Conservation (phyloP, 1,140 invertebrate genomes). For the Scaptomyza hsui region DNA sequence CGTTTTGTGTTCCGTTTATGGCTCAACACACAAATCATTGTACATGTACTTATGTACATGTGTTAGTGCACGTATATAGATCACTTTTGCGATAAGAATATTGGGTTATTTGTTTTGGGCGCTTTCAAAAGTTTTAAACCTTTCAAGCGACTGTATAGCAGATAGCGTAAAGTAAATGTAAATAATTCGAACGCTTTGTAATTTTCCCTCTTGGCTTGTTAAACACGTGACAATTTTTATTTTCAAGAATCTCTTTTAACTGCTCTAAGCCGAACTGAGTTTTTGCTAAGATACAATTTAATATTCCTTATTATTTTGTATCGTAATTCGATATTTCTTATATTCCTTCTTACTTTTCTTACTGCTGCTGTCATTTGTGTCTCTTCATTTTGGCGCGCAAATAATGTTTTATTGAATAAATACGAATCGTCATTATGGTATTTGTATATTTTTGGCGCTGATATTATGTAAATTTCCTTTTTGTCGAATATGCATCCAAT, state of each 20-base stretch:
- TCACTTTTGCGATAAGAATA: slow-evolving; percentile 17
- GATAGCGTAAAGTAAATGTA: no score
- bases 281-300: background rate
- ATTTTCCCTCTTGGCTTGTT: no score
- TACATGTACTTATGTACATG: slow-evolving; percentile 9
- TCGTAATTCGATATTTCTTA: background rate
- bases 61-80: background rate
- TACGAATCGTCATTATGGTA: slow-evolving; percentile 14
- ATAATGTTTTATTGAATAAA: slow-evolving; percentile 15
- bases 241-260: no score
- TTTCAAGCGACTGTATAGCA: background rate
- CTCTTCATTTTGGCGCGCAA: slow-evolving; percentile 56
- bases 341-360: slow-evolving; percentile 2
- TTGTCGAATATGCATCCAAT: slow-evolving; percentile 9
- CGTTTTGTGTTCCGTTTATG: slow-evolving; percentile 67
- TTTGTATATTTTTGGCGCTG: slow-evolving; percentile 57
- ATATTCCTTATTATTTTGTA: background rate
- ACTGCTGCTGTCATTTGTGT: background rate
- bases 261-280: no score
- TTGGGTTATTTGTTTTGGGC: background rate
- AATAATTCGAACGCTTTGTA: no score
- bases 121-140: background rate
- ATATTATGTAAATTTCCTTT: slow-evolving; percentile 61
- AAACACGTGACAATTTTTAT: no score
- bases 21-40: slow-evolving; percentile 31